These are phyloP conservation scores for Leptinotarsa juncta DNA, from an alignment of 2,888 invertebrate genomes.

Conservation along the genomic window DNA sequence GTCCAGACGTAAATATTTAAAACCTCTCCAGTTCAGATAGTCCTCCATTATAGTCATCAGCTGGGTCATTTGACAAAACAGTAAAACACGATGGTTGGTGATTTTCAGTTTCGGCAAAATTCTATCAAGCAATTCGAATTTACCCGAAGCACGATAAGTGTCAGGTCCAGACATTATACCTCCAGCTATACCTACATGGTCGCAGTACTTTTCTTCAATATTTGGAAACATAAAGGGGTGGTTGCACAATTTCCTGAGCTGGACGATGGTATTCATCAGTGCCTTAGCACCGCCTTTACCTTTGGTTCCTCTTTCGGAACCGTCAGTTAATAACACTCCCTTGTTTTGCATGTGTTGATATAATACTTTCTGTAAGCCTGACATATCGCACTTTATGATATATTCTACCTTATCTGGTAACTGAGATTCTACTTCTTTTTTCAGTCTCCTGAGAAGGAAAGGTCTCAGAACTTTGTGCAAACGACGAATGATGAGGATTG, in stretches of 20 bases:
- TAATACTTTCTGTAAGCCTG: constrained; percentile 91
- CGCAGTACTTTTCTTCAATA: constrained; percentile 97
- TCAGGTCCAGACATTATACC: constrained; percentile 89
- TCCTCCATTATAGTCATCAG: constrained; percentile 99
- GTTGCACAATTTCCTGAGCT: constrained; percentile 97
- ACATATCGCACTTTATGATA: constrained; percentile 99
- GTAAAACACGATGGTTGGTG: constrained; percentile 91
- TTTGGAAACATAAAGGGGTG: constrained; percentile 99
- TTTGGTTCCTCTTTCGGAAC: constrained; percentile 94
- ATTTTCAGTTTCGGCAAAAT: constrained; percentile 95
- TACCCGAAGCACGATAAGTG: constrained; percentile 93
- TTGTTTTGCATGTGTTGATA: constrained; percentile 99
- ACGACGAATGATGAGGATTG: constrained; percentile 98
- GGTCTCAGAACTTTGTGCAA: constrained; percentile 98
- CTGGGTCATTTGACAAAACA: constrained; percentile 99
- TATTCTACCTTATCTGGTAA: constrained; percentile 99
- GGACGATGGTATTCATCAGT: constrained; percentile 99
- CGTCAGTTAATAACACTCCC: constrained; percentile 94
- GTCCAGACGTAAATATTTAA: constrained; percentile 92
- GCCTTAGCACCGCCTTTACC: constrained; percentile 90
- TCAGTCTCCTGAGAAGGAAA: constrained; percentile 94
- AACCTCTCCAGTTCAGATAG: constrained; percentile 91
- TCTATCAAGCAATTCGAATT: constrained; percentile 96
- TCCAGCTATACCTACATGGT: constrained; percentile 83
- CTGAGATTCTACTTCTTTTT: constrained; percentile 99